Evolutionary conservation across 2,888 invertebrate species (phyloP), one percentile per base, ranked within the genome.

Genomic region (Mayetiola destructor): DNA sequence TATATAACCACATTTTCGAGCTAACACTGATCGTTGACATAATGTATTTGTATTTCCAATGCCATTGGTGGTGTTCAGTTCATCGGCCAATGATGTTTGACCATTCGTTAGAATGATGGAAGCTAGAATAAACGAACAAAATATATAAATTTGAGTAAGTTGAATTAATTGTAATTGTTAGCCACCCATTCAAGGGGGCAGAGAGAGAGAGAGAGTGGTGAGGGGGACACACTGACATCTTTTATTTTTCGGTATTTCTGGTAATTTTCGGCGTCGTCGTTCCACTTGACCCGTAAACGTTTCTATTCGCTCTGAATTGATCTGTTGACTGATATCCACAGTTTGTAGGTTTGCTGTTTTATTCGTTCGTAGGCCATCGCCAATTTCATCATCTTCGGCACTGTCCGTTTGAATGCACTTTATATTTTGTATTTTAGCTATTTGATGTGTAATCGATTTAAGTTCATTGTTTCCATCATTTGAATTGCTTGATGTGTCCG

Each of bases 241-340:
- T 71, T 85, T 86, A 66, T 85, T 85, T 71, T 89, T 90, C 5
- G 91, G 91, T 64, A 91, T 90, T 74, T 91, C 90, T 35, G 91
- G 91, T 27, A 91, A 76, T 74, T 87, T 88, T 73, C 91, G 78
- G 64, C 92, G 76, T 66, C 85, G 78, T 61, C 88, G 76, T 67
- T 85, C 83, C 12, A 67, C 64, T 61, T 62, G 63, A 16, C 53
- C 58, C 20, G 60, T 59, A 57, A 59, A 62, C 37, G 61, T 59
- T 21, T 42, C 27, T 48, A n/a, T 48, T 48, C 48, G 48, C n/a
- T 48, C 48, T n/a, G n/a, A 4, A 14, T 23, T 10, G n/a, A 23
- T 42, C 42, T 3, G 10, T 48, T 48, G 48, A 48, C 48, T 48
- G 2, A 48, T 2, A 53, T 30, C 53, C 61, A 60, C 57, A 56